A percentile compares a stretch with the other conserved stretches of the same genome.
Evolutionary conservation across 2,888 invertebrate species (phyloP).

Genomic region (Agonopterix alstromeriana): DNA sequence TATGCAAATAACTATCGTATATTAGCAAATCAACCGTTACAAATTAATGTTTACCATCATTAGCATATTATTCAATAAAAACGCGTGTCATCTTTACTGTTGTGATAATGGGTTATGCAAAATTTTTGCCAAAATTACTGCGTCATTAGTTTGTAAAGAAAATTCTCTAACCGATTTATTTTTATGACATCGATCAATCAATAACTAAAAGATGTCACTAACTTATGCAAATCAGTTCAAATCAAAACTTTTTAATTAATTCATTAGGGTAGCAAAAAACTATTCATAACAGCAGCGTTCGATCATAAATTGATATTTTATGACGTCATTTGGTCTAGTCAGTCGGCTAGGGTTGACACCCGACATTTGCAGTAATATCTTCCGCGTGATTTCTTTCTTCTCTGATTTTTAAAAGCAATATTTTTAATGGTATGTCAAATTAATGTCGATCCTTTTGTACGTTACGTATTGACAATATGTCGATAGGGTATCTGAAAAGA

Average conservation of each 20-base stretch:
- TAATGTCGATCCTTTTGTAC: conserved; percentile 66
- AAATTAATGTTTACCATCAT: conserved; percentile 72
- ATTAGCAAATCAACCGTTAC: conserved; percentile 75
- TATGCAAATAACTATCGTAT: conserved; percentile 56
- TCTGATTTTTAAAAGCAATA: conserved; percentile 63
- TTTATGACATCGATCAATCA: conserved; percentile 70
- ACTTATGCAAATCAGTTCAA: conserved; percentile 51
- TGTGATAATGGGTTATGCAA: conserved; percentile 32
- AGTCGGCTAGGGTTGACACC: conserved; percentile 28
- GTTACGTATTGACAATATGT: conserved; percentile 63
- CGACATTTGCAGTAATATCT: conserved; percentile 55
- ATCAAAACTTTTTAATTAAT: conserved; percentile 44
- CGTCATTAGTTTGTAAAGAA: conserved; percentile 44
- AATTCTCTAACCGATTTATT: conserved; percentile 26
- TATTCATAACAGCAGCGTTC: conserved; percentile 19
- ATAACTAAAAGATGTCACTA: conserved; percentile 26
- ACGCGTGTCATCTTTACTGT: conserved; percentile 55
- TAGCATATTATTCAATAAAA: conserved; percentile 63
- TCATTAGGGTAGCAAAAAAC: conserved; percentile 45
- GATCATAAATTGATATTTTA: conserved; percentile 58
- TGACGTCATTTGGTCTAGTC: conserved; percentile 30
- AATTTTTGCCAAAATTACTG: conserved; percentile 38
- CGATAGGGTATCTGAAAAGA: conserved; percentile 56
- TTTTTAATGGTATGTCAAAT: conserved; percentile 74
- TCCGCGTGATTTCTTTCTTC: conserved; percentile 51